Evolutionary conservation across 2,113 vertebrate genomes (phyloP), one percentile per base, ranked within the genome.

Genomic region (Ramphastos sulfuratus): DNA sequence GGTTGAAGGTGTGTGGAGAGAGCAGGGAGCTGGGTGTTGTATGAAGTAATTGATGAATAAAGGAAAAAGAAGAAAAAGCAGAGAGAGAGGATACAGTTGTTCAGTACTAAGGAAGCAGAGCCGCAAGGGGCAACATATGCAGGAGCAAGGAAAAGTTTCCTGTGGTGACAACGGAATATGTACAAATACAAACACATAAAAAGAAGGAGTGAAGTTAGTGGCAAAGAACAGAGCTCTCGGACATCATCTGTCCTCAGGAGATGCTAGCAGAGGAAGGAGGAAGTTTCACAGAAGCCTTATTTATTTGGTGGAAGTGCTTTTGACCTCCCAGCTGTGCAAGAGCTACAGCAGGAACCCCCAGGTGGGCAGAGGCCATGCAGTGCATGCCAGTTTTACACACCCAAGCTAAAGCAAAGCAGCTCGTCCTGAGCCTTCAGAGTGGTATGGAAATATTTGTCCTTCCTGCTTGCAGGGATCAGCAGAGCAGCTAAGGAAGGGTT

Each of bases 311-410:
- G 60, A 85, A 87, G 20, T 19, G 33, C 27, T 85, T 82, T 72
- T 87, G 35, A 61, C 74, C 58, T 79, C 27, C 55, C 42, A 82
- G 27, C 28, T 2, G 0, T 33, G 15, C 37, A 27, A 39, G 58
- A 79, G n/a, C 65, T 54, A 2, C 42, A 61, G 61, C 30, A 84
- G 54, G 54, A 84, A 58, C 3, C 4, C 23, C 48, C 14, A 50
- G 46, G 11, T 0, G 0, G 9, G 48, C 25, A 50, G 65, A 82
- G 64, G 31, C 24, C 0, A 0, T 14, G 39, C 27, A 35, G 42
- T 1, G 20, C 72, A 35, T 0, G 0, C 7, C 0, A 4, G 30
- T 39, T 75, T 66, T n/a, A 33, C 37, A 75, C 66, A 44, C 28
- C 15, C 3, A 0, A 4, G 2, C 15, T 12, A 44, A 44, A 58